Evolutionary conservation across 2,888 invertebrate species (phyloP).

Genomic region (Apodemia zela): DNA sequence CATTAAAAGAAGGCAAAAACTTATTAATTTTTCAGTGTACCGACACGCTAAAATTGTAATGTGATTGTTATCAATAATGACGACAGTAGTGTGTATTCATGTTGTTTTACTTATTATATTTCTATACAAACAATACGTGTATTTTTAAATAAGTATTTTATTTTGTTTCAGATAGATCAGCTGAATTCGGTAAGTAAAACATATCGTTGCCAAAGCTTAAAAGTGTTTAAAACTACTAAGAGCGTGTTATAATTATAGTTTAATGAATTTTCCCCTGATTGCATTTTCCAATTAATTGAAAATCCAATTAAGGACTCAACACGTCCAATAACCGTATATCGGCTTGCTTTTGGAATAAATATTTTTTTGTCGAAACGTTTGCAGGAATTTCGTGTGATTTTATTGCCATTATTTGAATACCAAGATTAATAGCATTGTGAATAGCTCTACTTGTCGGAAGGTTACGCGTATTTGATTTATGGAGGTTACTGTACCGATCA

Average conservation of each 20-base stretch:
- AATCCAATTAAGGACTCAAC: constrained; percentile 61
- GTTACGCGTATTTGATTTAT: neutral
- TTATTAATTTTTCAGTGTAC: no score
- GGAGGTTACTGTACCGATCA: no score
- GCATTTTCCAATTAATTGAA: constrained; percentile 63
- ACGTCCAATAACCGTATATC: constrained; percentile 53
- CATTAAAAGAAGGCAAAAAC: no score
- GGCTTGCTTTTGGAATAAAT: constrained; percentile 37
- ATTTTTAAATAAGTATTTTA: no score
- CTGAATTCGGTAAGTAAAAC: constrained; percentile 21
- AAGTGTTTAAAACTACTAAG: neutral
- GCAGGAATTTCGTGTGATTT: neutral
- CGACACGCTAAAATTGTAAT: no score
- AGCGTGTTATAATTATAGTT: constrained; percentile 24
- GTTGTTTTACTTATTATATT: no score
- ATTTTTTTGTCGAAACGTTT: constrained; percentile 27
- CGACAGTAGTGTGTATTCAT: no score
- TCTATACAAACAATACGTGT: no score
- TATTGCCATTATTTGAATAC: neutral
- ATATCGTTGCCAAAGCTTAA: neutral
- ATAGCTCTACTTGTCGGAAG: neutral
- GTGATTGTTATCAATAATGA: no score
- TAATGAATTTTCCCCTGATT: constrained; percentile 43
- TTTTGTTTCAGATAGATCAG: constrained; percentile 3
- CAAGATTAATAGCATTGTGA: neutral